Conservation (phyloP, 1,140 invertebrate genomes). For the Drosophila navojoa region DNA sequence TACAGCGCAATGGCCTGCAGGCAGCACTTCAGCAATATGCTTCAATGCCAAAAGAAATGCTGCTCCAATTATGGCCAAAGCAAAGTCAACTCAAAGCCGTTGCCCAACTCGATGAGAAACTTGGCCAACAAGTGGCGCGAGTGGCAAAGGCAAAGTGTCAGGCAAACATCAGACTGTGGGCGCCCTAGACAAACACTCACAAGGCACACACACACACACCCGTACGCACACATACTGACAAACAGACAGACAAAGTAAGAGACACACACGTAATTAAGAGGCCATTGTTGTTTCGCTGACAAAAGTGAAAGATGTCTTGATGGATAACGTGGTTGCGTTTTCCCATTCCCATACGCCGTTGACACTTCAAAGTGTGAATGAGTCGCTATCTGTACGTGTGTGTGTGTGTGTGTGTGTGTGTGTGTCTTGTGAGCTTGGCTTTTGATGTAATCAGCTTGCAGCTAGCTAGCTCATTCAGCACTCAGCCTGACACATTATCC, state of each 20-base stretch:
- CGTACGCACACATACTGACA: slow-evolving; percentile 8
- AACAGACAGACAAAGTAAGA: slow-evolving; percentile 30
- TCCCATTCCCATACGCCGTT: slow-evolving; percentile 63
- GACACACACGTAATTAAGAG: slow-evolving; percentile 81
- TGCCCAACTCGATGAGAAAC: slow-evolving; percentile 40
- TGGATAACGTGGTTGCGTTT: slow-evolving; percentile 67
- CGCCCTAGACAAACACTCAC: slow-evolving; percentile 45
- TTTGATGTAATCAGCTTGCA: slow-evolving; percentile 76
- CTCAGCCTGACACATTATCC: slow-evolving; percentile 72
- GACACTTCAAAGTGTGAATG: slow-evolving; percentile 79
- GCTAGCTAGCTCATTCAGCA: slow-evolving; percentile 24
- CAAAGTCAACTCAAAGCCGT: slow-evolving; percentile 58
- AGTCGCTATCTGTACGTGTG: slow-evolving; percentile 15
- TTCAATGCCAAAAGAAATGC: slow-evolving; percentile 9
- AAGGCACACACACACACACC: slow-evolving; percentile 35
- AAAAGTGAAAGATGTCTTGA: slow-evolving; percentile 83
- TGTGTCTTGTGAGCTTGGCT: slow-evolving; percentile 25
- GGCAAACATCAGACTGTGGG: slow-evolving; percentile 65
- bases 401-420: slow-evolving; percentile 29
- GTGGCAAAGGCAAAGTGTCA: slow-evolving; percentile 71
- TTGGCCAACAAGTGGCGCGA: slow-evolving; percentile 60
- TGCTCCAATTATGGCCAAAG: slow-evolving; percentile 68
- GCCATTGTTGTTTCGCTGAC: slow-evolving; percentile 84
- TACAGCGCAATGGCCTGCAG: slow-evolving; percentile 34
- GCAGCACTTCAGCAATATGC: slow-evolving; percentile 41